phyloP scores from a whole-genome alignment of 2,888 invertebrate species.

The Prionchulus punctatus region DNA sequence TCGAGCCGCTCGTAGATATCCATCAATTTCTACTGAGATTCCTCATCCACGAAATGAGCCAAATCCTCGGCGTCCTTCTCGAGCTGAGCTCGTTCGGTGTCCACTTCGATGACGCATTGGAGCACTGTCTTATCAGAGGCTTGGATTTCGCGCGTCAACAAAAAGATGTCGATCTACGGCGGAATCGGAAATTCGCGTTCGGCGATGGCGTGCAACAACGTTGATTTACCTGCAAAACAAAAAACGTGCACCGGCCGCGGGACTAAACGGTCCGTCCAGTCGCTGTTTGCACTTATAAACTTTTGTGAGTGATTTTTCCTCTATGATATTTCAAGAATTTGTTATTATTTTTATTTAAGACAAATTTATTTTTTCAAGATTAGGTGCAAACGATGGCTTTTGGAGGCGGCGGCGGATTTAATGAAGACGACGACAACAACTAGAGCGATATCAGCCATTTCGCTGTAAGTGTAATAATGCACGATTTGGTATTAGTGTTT shows the following conservation, averaged over 20 bases:
- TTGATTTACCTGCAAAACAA: conserved; percentile 59
- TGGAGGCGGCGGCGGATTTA: no score
- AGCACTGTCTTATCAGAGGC: conserved; percentile 93
- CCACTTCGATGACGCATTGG: conserved; percentile 93
- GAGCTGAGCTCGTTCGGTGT: conserved; percentile 71
- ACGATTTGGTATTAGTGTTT: no score
- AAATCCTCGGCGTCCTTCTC: conserved; percentile 81
- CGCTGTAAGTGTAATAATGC: no score
- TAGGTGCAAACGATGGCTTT: no score
- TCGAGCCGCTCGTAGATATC: conserved; percentile 94
- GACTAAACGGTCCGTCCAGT: no score
- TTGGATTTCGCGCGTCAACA: conserved; percentile 87
- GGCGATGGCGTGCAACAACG: conserved; percentile 72
- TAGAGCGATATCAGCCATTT: no score
- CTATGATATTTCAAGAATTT: no score
- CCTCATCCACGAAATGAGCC: conserved; percentile 67
- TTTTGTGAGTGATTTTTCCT: no score
- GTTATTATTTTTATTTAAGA: no score
- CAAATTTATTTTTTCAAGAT: no score
- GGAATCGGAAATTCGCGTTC: conserved; percentile 86
- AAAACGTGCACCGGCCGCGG: not conserved
- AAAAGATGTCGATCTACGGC: conserved; percentile 89
- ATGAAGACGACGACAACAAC: no score
- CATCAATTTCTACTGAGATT: conserved; percentile 83
- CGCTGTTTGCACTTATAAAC: no score